These are phyloP conservation scores for Grallaria varia DNA, from an alignment of 2,113 vertebrate species.

Conservation along the genomic window DNA sequence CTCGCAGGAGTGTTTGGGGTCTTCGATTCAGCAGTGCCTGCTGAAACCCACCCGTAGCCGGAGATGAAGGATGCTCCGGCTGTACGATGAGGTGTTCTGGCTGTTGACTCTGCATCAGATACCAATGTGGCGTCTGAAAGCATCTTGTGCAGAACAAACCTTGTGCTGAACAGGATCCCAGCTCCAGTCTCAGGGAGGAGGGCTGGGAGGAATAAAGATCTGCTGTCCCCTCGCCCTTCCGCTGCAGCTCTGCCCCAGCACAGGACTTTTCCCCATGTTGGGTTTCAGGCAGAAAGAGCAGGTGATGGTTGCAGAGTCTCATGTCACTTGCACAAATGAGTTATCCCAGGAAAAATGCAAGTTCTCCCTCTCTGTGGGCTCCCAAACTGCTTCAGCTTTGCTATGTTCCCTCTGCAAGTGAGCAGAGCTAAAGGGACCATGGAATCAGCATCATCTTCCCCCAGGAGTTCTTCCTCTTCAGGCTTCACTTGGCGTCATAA, in stretches of 20 bases:
- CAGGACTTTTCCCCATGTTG: accelerated
- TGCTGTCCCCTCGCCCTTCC: neutral
- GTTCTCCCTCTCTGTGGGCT: neutral
- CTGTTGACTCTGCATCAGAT: neutral
- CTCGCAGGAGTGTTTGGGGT: neutral
- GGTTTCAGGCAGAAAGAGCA: neutral
- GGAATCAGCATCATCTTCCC: neutral
- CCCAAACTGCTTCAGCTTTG: neutral
- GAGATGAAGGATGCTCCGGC: neutral
- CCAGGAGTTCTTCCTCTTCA: neutral
- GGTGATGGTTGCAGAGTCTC: neutral
- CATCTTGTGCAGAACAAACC: neutral
- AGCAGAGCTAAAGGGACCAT: neutral
- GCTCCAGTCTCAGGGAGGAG: neutral
- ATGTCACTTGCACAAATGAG: neutral
- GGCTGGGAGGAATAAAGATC: neutral
- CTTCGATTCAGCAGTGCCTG: neutral
- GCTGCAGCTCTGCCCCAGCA: neutral
- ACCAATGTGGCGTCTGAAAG: neutral
- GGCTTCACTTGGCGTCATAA: constrained; percentile 28
- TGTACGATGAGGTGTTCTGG: accelerated
- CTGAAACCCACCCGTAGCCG: neutral
- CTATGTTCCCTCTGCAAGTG: neutral
- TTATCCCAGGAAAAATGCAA: neutral
- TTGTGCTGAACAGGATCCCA: neutral